These are phyloP conservation scores for Microhierax caerulescens DNA, from an alignment of 2,797 vertebrate genomes.

Conservation along the genomic window DNA sequence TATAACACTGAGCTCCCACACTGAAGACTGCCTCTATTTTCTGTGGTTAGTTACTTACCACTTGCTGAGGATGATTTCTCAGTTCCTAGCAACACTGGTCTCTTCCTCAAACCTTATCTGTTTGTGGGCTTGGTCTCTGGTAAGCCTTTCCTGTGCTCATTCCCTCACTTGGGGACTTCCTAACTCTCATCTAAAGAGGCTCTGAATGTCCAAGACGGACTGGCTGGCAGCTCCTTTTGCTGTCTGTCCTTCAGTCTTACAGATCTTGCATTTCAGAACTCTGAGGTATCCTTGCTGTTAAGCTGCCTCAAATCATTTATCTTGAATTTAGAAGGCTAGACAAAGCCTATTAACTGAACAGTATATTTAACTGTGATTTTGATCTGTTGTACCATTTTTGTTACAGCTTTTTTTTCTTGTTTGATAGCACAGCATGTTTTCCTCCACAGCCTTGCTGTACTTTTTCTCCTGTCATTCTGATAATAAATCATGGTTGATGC, in stretches of 20 bases:
- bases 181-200: neutral
- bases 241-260: neutral
- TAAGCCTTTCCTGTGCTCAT: neutral
- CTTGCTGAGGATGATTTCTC: conserved; percentile 14
- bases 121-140: neutral
- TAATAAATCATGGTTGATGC: neutral
- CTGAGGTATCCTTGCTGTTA: neutral
- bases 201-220: neutral
- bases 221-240: neutral
- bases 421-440: neutral
- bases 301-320: neutral
- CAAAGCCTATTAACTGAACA: neutral
- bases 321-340: neutral
- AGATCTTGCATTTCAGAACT: neutral
- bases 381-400: neutral
- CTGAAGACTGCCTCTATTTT: neutral
- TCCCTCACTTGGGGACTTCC: neutral
- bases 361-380: neutral
- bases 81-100: neutral
- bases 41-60: neutral
- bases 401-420: neutral
- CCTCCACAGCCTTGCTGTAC: neutral
- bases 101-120: conserved; percentile 41
- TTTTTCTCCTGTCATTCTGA: neutral
- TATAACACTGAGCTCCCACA: neutral